Evolutionary conservation across 1,140 invertebrate species (phyloP), one percentile per base, ranked within the genome.

Genomic region (Achatina immaculata): DNA sequence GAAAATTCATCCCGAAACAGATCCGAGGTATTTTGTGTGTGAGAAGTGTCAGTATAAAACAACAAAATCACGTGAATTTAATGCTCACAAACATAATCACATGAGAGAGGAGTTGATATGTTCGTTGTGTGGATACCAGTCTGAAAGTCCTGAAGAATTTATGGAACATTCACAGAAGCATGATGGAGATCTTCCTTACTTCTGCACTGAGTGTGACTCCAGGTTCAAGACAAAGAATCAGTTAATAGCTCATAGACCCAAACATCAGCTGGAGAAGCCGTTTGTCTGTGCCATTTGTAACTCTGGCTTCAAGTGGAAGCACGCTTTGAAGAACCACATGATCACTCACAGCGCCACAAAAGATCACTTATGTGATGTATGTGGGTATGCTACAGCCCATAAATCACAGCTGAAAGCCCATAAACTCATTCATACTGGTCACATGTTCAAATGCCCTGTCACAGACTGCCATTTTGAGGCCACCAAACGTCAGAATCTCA

Each of bases 231-330:
- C 93, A 0, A 89, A 91, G 80, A 92, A 92, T 16, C 91, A 92
- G 31, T 84, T 93, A 21, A 91, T 90, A 36, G 86, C 92, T 36
- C 93, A 94, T 85, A 83, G 91, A 40, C 93, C 93, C 3, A 93
- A 93, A 81, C 93, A 94, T 84, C 93, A 92, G 0, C 81, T 87
- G 19, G 84, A 85, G 9, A 89, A 89, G 86, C 93, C 94, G 2
- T 94, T 92, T 88, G 90, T 92, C 0, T 94, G 94, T 83, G 87
- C 93, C 88, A 66, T 93, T 48, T 94, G 94, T 86, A 88, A 89
- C 79, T 92, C 92, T 86, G 92, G 93, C 4, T 94, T 94, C 86
- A 94, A 93, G 84, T 93, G 93, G 88, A 92, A 92, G 83, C 92
- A 92, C 87, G 92, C 93, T 19, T 85, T 94, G 34, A 92, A 92